Percentiles rank a stretch among this genome's conserved stretches.
These are phyloP conservation scores for Caenorhabditis zanzibari DNA, from an alignment of 2,888 invertebrate genomes.

Conservation along the genomic window DNA sequence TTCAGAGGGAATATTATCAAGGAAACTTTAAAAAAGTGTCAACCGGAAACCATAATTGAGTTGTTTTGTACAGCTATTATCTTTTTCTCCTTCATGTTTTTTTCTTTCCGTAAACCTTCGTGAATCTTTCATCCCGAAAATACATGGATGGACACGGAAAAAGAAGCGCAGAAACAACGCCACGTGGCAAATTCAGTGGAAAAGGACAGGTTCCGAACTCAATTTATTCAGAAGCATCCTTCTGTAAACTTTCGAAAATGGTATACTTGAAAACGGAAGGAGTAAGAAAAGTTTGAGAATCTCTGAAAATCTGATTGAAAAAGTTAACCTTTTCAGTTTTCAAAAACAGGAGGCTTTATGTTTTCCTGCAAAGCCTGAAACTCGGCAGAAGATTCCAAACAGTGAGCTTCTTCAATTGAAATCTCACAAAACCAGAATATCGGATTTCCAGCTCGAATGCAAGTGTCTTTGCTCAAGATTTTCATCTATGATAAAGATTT, in stretches of 20 bases:
- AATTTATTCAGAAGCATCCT: slow-evolving; percentile 1
- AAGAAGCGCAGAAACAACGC: not conserved
- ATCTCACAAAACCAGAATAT: too few relatives aligned
- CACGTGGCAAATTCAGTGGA: not conserved
- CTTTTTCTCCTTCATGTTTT: not conserved
- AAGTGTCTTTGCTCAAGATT: too few relatives aligned
- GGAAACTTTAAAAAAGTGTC: slow-evolving; percentile 1
- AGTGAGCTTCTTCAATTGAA: too few relatives aligned
- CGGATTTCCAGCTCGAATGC: too few relatives aligned
- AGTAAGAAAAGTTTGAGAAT: slow-evolving; percentile 1
- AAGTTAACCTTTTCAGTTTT: too few relatives aligned
- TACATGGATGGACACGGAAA: not conserved
- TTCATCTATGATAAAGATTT: too few relatives aligned
- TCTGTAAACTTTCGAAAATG: slow-evolving; percentile 25
- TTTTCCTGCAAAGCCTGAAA: too few relatives aligned
- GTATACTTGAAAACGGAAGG: not conserved
- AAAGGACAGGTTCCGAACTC: not conserved
- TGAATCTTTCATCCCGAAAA: slow-evolving; percentile 18
- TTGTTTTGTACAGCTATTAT: slow-evolving; percentile 19
- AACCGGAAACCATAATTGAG: slow-evolving; percentile 45
- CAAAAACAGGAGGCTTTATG: too few relatives aligned
- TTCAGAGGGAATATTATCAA: not conserved
- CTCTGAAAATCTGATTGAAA: too few relatives aligned
- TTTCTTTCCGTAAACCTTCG: slow-evolving; percentile 1
- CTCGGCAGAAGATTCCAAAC: too few relatives aligned